These are phyloP conservation scores for Alces alces DNA, from an alignment of 2,113 vertebrate species.

Conservation along the genomic window DNA sequence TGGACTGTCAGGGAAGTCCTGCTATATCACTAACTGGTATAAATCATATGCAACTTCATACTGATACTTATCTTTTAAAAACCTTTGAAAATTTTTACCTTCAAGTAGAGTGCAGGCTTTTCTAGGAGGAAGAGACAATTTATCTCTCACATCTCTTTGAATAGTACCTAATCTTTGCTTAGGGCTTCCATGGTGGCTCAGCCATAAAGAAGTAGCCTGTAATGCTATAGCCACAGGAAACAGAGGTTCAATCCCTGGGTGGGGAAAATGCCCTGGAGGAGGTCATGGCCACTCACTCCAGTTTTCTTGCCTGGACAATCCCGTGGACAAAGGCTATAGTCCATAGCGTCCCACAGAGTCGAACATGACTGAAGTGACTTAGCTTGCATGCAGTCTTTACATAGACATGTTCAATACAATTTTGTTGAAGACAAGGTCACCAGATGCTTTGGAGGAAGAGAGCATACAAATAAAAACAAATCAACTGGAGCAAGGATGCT, in stretches of 20 bases:
- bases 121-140: neutral
- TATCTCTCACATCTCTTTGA: neutral
- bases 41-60: neutral
- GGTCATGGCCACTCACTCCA: neutral
- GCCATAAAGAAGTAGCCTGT: neutral
- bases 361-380: neutral
- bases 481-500: neutral
- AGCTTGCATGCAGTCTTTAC: neutral
- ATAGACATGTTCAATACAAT: neutral
- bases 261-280: neutral
- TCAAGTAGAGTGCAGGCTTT: neutral
- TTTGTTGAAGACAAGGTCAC: neutral
- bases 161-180: neutral
- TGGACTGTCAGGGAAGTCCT: neutral
- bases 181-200: neutral
- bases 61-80: neutral
- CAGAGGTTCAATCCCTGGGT: neutral
- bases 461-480: neutral
- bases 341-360: accelerated
- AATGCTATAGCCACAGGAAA: neutral
- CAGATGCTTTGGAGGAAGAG: neutral
- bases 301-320: neutral
- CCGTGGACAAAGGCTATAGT: neutral
- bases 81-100: neutral
- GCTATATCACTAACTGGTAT: neutral